A percentile compares a stretch with the other conserved stretches of the same genome.
These are phyloP conservation scores for Passer domesticus DNA, from an alignment of 2,113 vertebrate genomes.

Conservation along the genomic window DNA sequence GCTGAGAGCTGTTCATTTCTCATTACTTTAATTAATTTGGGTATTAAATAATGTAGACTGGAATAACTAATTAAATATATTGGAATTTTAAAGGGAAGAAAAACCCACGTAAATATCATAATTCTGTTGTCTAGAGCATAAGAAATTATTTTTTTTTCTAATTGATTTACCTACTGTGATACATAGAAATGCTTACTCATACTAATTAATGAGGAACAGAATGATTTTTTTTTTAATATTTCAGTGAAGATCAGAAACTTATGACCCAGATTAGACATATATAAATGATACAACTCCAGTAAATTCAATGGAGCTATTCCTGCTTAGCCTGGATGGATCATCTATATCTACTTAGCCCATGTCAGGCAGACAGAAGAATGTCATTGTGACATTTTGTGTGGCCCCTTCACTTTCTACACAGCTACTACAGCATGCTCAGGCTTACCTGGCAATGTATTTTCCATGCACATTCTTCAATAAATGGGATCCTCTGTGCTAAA, in stretches of 20 bases:
- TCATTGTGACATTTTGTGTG: neutral
- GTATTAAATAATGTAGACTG: neutral
- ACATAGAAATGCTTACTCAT: neutral
- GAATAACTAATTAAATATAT: neutral
- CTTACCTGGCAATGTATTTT: neutral
- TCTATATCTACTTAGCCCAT: neutral
- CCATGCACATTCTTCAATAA: neutral
- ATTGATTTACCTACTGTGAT: neutral
- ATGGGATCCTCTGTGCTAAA: neutral
- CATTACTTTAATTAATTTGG: neutral
- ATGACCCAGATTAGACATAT: neutral
- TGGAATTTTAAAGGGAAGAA: slow-evolving; percentile 10
- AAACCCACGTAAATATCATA: neutral
- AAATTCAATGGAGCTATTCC: neutral
- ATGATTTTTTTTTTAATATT: neutral
- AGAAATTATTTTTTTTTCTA: neutral
- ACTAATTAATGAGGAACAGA: neutral
- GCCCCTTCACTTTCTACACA: neutral
- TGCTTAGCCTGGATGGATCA: neutral
- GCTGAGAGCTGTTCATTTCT: neutral
- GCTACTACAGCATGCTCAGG: neutral
- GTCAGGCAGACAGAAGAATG: neutral
- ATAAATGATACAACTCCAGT: neutral
- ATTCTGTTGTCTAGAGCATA: neutral
- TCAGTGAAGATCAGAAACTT: neutral